These are phyloP conservation scores for Beris chalybata DNA, from an alignment of 2,888 invertebrate species.

Conservation along the genomic window DNA sequence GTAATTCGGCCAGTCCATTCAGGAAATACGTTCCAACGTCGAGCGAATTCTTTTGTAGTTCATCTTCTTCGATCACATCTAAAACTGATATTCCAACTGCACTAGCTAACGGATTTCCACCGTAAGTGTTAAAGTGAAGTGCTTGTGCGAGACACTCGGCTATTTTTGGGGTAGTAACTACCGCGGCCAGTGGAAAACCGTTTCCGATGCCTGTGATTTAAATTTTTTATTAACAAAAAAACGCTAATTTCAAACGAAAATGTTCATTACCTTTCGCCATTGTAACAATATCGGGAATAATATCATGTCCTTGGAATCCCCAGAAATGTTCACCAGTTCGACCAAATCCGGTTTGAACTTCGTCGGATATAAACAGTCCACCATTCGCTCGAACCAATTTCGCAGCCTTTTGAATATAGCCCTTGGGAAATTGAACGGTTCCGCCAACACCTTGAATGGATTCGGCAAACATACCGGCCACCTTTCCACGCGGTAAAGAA, in stretches of 20 bases:
- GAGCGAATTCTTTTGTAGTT: conserved; percentile 75
- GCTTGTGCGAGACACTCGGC: conserved; percentile 76
- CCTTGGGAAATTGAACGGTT: conserved; percentile 86
- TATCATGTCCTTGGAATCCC: conserved; percentile 90
- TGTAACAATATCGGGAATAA: conserved; percentile 91
- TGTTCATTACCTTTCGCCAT: conserved; percentile 77
- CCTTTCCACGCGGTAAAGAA: conserved; percentile 73
- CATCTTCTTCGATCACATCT: conserved; percentile 89
- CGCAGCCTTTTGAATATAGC: conserved; percentile 79
- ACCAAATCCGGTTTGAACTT: conserved; percentile 97
- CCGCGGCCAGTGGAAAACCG: conserved; percentile 94
- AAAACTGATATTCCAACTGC: conserved; percentile 89
- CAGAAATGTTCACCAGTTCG: conserved; percentile 92
- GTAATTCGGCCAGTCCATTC: conserved; percentile 69
- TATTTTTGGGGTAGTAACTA: conserved; percentile 88
- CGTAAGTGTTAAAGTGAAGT: conserved; percentile 92
- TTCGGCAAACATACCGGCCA: conserved; percentile 92
- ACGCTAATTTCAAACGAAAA: background rate
- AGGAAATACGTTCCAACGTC: conserved; percentile 82
- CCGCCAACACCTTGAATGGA: conserved; percentile 97
- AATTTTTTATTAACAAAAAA: background rate
- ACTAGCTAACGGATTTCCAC: conserved; percentile 91
- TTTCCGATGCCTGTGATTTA: conserved; percentile 69
- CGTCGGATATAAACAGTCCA: conserved; percentile 89
- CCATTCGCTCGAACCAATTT: conserved; percentile 77